Percentiles rank a stretch among this genome's conserved stretches.
Evolutionary conservation across 2,888 invertebrate species (phyloP).

Genomic region (Cheilosia vulpina): DNA sequence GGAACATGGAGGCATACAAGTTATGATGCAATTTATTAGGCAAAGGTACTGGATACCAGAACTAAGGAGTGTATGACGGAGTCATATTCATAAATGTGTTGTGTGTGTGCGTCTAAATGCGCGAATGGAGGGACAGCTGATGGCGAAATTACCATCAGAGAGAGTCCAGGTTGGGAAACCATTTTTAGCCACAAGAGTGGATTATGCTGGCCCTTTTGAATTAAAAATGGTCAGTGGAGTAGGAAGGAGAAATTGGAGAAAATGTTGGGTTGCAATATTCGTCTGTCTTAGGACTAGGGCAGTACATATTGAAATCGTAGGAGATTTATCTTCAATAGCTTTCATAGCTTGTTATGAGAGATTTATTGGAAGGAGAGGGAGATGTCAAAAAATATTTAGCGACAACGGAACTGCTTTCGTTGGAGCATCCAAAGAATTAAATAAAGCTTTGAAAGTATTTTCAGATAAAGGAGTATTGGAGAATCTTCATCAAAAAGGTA

Average conservation of each 20-base stretch:
- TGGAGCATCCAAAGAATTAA: too few relatives aligned
- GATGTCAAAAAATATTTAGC: conserved; percentile 42
- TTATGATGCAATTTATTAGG: too few relatives aligned
- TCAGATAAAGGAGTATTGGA: too few relatives aligned
- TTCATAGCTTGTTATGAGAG: neutral
- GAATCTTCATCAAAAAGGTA: too few relatives aligned
- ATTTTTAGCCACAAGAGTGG: conserved; percentile 31
- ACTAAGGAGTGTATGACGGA: too few relatives aligned
- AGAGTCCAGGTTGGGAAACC: conserved; percentile 38
- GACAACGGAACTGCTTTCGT: too few relatives aligned
- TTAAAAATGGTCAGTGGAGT: conserved; percentile 12
- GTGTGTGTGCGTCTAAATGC: neutral
- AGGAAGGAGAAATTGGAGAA: conserved; percentile 22
- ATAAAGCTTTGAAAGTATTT: too few relatives aligned
- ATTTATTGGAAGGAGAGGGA: conserved; percentile 51
- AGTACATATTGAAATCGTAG: conserved; percentile 39
- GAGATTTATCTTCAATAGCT: neutral
- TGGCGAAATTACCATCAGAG: conserved; percentile 27
- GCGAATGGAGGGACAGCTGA: conserved; percentile 7
- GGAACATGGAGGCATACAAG: too few relatives aligned
- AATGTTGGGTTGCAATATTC: conserved; percentile 38
- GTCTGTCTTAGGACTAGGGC: conserved; percentile 53
- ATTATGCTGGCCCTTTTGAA: conserved; percentile 37
- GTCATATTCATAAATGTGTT: too few relatives aligned
- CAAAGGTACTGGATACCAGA: too few relatives aligned